These are phyloP conservation scores for Julus scanicus DNA, from an alignment of 2,888 invertebrate species.

Conservation along the genomic window DNA sequence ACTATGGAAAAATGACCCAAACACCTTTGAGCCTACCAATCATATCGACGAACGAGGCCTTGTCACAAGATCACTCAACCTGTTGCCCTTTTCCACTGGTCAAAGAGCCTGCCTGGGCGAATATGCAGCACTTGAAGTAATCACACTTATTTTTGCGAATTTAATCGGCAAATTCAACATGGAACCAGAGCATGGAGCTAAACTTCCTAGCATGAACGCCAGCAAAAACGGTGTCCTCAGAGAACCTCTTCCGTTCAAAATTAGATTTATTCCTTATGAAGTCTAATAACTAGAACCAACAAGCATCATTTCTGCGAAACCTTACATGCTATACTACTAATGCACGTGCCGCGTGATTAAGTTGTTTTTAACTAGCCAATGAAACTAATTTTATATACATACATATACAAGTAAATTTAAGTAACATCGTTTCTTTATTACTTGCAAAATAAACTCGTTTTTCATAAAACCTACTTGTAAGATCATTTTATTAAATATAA, in stretches of 20 bases:
- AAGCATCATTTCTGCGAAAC: too few species aligned
- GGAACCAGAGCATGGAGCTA: not conserved
- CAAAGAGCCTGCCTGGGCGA: constrained; percentile 88
- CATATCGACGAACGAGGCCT: constrained; percentile 75
- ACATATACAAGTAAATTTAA: too few species aligned
- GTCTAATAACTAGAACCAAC: too few species aligned
- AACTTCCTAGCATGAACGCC: constrained; percentile 23
- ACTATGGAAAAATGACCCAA: constrained; percentile 73
- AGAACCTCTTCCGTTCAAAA: constrained; percentile 48
- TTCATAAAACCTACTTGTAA: too few species aligned
- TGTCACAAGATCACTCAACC: constrained; percentile 76
- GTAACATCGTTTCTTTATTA: too few species aligned
- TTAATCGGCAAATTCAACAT: constrained; percentile 73
- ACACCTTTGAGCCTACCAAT: constrained; percentile 74
- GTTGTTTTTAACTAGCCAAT: too few species aligned
- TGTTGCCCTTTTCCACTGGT: constrained; percentile 74
- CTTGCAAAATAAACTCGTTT: too few species aligned
- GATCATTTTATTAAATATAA: too few species aligned
- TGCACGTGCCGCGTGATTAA: too few species aligned
- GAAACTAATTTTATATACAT: too few species aligned
- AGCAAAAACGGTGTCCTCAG: not conserved
- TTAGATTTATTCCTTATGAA: not conserved
- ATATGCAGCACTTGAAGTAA: constrained; percentile 79
- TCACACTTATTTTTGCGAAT: constrained; percentile 74
- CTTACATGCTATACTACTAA: too few species aligned